Evolutionary conservation across 2,113 vertebrate species (phyloP), one percentile per base, ranked within the genome.

Genomic region (Hippocampus barbouri): DNA sequence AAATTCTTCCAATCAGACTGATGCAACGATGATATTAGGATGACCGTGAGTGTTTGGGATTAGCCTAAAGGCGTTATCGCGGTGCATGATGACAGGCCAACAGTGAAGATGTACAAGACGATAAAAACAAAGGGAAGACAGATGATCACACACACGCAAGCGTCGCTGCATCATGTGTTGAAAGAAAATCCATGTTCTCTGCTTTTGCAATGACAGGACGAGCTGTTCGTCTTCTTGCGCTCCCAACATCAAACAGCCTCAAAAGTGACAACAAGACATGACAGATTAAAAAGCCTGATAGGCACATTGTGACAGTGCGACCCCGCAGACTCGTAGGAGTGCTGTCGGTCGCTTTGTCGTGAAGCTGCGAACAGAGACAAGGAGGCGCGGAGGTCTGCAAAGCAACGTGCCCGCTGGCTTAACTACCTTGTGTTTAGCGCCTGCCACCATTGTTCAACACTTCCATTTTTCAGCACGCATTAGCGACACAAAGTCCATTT

Each of bases 391-490:
- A 72, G 53, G 9, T 56, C 21, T 79, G 81, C 71, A 82, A 70
- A 79, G 75, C 75, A 66, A 76, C 21, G 63, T 10, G 53, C 2
- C 53, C 20, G 30, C 45, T 41, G 76, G 47, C 72, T 70, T 77
- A 82, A 84, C 80, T 82, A 78, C 85, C 21, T 57, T 79, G 74
- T 81, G 77, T 88, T 87, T 81, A 82, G 78, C 77, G 78, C 77
- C 79, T 77, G 71, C 51, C 72, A 75, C 40, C 70, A 77, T 68
- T 76, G 60, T 66, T 81, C 79, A 71, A 43, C 70, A 23, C n/a
- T 57, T 61, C 59, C 51, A 69, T 78, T 72, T 72, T 40, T 81
- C 78, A 74, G 60, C 72, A 78, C 45, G 63, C 73, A 82, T 72
- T 63, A 69, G 61, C 40, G 61, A 61, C 64, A 68, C 70, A 43